A percentile compares a stretch with the other conserved stretches of the same genome.
phyloP scores from a whole-genome alignment of 2,113 vertebrate species.

The Noturus placidus region DNA sequence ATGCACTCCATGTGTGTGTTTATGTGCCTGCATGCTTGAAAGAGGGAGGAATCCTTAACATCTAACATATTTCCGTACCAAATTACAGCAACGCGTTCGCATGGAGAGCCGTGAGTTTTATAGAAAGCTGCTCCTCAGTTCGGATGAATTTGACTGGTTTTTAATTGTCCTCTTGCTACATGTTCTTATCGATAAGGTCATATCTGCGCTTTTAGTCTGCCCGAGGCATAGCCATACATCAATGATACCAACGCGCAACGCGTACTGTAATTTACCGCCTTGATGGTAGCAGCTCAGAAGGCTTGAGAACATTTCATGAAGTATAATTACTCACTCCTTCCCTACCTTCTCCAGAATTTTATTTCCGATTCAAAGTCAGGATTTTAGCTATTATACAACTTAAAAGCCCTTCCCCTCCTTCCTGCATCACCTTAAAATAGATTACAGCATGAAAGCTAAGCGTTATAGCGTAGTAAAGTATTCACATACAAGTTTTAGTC shows the following conservation, averaged over 20 bases:
- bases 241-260: not conserved
- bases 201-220: not conserved
- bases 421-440: not conserved
- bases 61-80: not conserved
- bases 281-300: not conserved
- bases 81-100: not conserved
- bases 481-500: not conserved
- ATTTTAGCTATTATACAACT: not conserved
- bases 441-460: not conserved
- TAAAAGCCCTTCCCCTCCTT: not conserved
- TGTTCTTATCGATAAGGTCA: slow-evolving; percentile 22
- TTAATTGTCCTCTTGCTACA: slow-evolving; percentile 38
- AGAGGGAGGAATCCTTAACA: not conserved
- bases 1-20: slow-evolving; percentile 38
- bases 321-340: not conserved
- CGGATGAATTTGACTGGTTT: slow-evolving; percentile 24
- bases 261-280: not conserved
- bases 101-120: slow-evolving; percentile 11
- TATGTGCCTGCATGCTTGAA: not conserved
- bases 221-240: not conserved
- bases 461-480: not conserved
- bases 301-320: not conserved
- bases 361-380: not conserved
- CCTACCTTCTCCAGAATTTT: not conserved
- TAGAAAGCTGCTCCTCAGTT: slow-evolving; percentile 21